A percentile compares a stretch with the other conserved stretches of the same genome.
Conservation (phyloP, 1,140 invertebrate genomes). For the Hylyphantes graminicola region DNA sequence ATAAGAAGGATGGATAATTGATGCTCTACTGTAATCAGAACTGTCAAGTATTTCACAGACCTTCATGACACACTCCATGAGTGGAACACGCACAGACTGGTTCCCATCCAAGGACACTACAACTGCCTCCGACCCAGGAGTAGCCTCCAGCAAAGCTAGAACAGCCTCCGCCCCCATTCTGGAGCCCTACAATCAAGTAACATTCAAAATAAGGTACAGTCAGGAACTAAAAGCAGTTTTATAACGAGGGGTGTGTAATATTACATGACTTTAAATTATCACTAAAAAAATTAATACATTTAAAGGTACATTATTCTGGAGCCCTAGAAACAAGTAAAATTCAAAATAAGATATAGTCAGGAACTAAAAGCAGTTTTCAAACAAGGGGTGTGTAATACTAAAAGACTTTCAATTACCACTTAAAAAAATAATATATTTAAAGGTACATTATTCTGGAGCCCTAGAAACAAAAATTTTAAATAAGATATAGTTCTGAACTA, state of each 20-base stretch:
- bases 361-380: no score
- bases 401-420: no score
- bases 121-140: constrained; percentile 86
- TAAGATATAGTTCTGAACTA: no score
- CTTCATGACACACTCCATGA: constrained; percentile 97
- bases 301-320: constrained; percentile 83
- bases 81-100: constrained; percentile 92
- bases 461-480: neutral
- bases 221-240: no score
- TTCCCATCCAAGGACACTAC: constrained; percentile 97
- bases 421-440: no score
- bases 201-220: neutral
- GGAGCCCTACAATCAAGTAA: constrained; percentile 74
- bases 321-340: constrained; percentile 69
- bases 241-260: no score
- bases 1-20: no score
- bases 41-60: constrained; percentile 19
- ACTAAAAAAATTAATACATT: no score
- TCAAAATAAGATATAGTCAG: no score
- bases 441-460: constrained; percentile 90
- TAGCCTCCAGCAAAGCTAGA: constrained; percentile 96
- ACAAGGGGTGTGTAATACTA: no score
- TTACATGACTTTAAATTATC: no score
- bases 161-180: constrained; percentile 99
- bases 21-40: neutral